Evolutionary conservation across 2,888 invertebrate genomes (phyloP).

Genomic region (Habrosyne pyritoides): DNA sequence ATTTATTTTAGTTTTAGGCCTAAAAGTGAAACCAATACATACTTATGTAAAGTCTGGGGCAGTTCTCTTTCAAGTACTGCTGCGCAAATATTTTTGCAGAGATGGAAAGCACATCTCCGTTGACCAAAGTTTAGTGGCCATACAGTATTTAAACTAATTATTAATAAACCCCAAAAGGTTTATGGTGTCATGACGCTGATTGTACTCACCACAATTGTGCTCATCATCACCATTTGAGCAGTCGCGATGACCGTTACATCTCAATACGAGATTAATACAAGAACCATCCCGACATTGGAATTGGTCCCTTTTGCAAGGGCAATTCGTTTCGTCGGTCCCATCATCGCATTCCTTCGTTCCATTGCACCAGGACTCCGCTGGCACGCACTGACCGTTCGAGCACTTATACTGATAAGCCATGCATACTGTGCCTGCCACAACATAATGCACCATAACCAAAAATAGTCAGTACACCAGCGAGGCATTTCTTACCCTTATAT

Average conservation of each 20-base stretch:
- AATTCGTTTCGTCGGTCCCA: slow-evolving; percentile 70
- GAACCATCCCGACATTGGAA: slow-evolving; percentile 85
- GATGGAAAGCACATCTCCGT: too few species aligned
- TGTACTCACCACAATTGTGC: slow-evolving; percentile 73
- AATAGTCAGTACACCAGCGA: slow-evolving; percentile 36
- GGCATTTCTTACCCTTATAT: slow-evolving; percentile 20
- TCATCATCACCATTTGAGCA: slow-evolving; percentile 87
- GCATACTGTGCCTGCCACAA: slow-evolving; percentile 77
- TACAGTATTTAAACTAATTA: too few species aligned
- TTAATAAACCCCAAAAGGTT: neutral
- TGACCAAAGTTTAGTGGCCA: too few species aligned
- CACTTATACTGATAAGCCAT: slow-evolving; percentile 85
- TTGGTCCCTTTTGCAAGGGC: slow-evolving; percentile 76
- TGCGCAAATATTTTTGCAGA: too few species aligned
- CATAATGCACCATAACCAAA: slow-evolving; percentile 69
- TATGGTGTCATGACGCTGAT: neutral
- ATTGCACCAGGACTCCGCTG: slow-evolving; percentile 79
- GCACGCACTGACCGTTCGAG: slow-evolving; percentile 85
- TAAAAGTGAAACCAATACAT: too few species aligned
- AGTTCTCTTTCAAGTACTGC: too few species aligned
- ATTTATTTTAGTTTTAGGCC: too few species aligned
- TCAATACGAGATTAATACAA: slow-evolving; percentile 85
- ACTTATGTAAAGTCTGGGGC: too few species aligned
- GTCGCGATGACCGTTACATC: slow-evolving; percentile 86
- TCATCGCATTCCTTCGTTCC: slow-evolving; percentile 79